phyloP scores from a whole-genome alignment of 2,113 vertebrate species.

The Rafetus swinhoei region DNA sequence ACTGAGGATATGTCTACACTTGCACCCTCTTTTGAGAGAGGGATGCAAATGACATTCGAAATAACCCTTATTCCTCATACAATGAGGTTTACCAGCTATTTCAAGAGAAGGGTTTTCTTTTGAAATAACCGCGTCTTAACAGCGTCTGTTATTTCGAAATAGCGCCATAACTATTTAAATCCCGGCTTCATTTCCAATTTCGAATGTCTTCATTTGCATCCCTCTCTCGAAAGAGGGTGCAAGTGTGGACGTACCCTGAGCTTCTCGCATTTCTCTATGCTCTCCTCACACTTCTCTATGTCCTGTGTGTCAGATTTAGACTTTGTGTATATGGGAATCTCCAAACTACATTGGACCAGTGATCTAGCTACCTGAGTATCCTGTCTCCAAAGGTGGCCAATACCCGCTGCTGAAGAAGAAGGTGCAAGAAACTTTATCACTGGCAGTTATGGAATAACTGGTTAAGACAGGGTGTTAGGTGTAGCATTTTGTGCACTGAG shows the following conservation, averaged over 20 bases:
- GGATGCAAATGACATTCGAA: too few relatives aligned
- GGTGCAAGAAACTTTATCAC: neutral
- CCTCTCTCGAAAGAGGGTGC: too few relatives aligned
- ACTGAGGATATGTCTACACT: neutral
- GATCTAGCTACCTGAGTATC: neutral
- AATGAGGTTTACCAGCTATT: too few relatives aligned
- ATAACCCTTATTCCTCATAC: too few relatives aligned
- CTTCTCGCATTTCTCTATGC: constrained; percentile 44
- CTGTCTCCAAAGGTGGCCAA: neutral
- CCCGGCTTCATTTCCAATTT: too few relatives aligned
- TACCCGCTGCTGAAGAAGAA: neutral
- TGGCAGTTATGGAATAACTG: neutral
- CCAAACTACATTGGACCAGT: neutral
- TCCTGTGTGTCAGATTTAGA: neutral
- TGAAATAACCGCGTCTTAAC: too few relatives aligned
- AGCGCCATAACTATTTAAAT: too few relatives aligned
- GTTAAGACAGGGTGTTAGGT: neutral
- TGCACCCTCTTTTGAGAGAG: too few relatives aligned
- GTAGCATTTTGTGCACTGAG: neutral
- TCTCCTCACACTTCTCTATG: neutral
- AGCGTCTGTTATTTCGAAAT: too few relatives aligned
- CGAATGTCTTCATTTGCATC: too few relatives aligned
- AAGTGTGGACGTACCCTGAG: neutral
- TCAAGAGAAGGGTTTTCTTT: too few relatives aligned
- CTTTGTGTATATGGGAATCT: neutral